Evolutionary conservation across 2,797 vertebrate species (phyloP).

Genomic region (Epinephelus awoara): DNA sequence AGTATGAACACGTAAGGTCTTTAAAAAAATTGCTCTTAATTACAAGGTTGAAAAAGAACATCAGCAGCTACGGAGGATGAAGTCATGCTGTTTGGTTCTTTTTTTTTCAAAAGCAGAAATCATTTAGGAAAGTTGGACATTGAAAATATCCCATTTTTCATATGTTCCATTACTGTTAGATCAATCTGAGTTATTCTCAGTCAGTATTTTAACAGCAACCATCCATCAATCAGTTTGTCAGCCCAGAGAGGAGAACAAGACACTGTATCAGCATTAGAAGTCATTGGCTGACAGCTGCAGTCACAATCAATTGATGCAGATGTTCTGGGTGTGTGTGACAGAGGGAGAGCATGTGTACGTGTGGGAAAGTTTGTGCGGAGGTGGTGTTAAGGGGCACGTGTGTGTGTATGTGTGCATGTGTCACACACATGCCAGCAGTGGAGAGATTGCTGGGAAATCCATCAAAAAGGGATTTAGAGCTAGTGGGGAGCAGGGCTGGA

Average conservation of each 20-base stretch:
- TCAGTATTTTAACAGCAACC: slow-evolving; percentile 61
- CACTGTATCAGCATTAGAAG: slow-evolving; percentile 18
- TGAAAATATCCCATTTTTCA: slow-evolving; percentile 80
- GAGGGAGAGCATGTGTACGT: not conserved
- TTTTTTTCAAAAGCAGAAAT: slow-evolving; percentile 63
- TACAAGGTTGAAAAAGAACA: slow-evolving; percentile 79
- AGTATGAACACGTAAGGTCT: slow-evolving; percentile 61
- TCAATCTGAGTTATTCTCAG: slow-evolving; percentile 73
- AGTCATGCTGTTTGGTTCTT: slow-evolving; percentile 75
- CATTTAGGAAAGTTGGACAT: slow-evolving; percentile 82
- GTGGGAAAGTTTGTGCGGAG: not conserved
- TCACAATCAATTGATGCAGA: slow-evolving; percentile 44
- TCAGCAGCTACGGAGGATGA: slow-evolving; percentile 73
- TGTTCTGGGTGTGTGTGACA: slow-evolving; percentile 1
- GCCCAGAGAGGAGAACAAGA: slow-evolving; percentile 31
- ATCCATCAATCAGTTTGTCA: slow-evolving; percentile 76
- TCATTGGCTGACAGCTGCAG: slow-evolving; percentile 22
- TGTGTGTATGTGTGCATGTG: slow-evolving; percentile 18
- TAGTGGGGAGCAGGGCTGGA: slow-evolving; percentile 68
- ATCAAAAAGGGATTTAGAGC: slow-evolving; percentile 87
- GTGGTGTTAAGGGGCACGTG: slow-evolving; percentile 16
- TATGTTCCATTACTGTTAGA: slow-evolving; percentile 82
- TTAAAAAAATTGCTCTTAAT: slow-evolving; percentile 72
- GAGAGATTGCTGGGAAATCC: slow-evolving; percentile 77
- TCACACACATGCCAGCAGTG: slow-evolving; percentile 44